Conservation (phyloP, 2,888 invertebrate genomes). For the Ormyrus nitidulus region DNA sequence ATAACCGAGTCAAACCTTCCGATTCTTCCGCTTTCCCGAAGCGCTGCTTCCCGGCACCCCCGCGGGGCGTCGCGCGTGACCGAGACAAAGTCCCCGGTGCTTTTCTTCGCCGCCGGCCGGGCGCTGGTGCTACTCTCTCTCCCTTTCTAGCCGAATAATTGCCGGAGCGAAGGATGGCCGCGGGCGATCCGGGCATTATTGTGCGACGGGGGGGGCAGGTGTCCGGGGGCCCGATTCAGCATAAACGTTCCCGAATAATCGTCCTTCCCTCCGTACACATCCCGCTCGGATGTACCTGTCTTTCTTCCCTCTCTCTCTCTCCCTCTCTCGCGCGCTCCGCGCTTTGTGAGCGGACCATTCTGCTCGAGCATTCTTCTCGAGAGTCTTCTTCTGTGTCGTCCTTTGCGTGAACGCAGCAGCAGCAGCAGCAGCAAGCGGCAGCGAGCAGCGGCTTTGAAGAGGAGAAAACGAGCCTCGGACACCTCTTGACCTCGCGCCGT, state of each 20-base stretch:
- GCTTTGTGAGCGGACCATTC: not conserved
- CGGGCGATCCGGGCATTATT: not conserved
- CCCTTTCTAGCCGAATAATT: not conserved
- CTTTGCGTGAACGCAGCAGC: not conserved
- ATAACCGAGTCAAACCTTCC: constrained; percentile 15
- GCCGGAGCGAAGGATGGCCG: not conserved
- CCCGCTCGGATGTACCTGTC: constrained; percentile 43
- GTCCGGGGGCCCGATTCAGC: constrained; percentile 6
- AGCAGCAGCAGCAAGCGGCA: too few relatives aligned
- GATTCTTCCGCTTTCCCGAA: too few relatives aligned
- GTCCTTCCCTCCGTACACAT: not conserved
- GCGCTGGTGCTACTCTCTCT: too few relatives aligned
- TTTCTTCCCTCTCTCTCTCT: constrained; percentile 15
- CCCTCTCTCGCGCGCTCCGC: not conserved
- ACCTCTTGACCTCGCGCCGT: constrained; percentile 40
- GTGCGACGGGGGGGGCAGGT: constrained; percentile 36
- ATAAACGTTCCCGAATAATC: not conserved
- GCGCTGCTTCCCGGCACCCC: not conserved
- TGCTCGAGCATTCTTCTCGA: not conserved
- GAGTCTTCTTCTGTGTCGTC: not conserved
- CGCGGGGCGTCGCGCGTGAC: not conserved
- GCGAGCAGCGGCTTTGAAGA: not conserved
- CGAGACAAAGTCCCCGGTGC: too few relatives aligned
- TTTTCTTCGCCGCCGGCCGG: too few relatives aligned
- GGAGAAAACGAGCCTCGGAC: constrained; percentile 8